phyloP scores from a whole-genome alignment of 2,113 vertebrate species.

The Girardinichthys multiradiatus region DNA sequence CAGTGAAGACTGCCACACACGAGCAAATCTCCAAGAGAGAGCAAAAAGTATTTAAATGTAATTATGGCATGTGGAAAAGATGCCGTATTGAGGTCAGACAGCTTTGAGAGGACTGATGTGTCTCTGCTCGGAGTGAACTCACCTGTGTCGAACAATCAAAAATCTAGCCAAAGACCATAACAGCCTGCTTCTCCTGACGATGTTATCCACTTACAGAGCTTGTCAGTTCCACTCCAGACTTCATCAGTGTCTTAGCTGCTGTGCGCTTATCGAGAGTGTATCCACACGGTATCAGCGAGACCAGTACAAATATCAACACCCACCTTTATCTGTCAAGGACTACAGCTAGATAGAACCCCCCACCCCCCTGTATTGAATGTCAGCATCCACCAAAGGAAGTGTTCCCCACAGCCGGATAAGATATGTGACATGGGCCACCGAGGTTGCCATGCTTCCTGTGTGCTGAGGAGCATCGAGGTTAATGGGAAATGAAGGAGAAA shows the following conservation, averaged over 20 bases:
- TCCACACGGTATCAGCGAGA: conserved; percentile 48
- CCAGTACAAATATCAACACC: conserved; percentile 70
- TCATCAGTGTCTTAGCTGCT: conserved; percentile 56
- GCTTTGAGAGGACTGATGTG: conserved; percentile 31
- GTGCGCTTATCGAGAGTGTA: conserved; percentile 50
- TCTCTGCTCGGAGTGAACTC: conserved; percentile 32
- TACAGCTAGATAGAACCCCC: conserved; percentile 47
- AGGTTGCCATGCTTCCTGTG: conserved; percentile 71
- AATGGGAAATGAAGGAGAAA: conserved; percentile 73
- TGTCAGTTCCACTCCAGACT: conserved; percentile 64
- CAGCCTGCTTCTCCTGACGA: conserved; percentile 47
- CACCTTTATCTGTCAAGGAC: conserved; percentile 71
- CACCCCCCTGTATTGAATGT: conserved; percentile 51
- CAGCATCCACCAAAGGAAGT: conserved; percentile 56
- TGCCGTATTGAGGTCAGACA: not conserved
- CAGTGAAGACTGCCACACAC: conserved; percentile 20
- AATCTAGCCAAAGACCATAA: conserved; percentile 48
- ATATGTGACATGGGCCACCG: conserved; percentile 68
- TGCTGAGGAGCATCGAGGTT: conserved; percentile 66
- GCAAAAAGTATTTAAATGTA: conserved; percentile 43
- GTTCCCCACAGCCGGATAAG: conserved; percentile 62
- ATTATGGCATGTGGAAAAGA: conserved; percentile 38
- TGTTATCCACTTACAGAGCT: conserved; percentile 58
- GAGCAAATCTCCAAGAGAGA: conserved; percentile 39
- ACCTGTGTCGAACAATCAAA: conserved; percentile 55